Conservation (phyloP, 2,797 vertebrate species). For the Caiman crocodilus region DNA sequence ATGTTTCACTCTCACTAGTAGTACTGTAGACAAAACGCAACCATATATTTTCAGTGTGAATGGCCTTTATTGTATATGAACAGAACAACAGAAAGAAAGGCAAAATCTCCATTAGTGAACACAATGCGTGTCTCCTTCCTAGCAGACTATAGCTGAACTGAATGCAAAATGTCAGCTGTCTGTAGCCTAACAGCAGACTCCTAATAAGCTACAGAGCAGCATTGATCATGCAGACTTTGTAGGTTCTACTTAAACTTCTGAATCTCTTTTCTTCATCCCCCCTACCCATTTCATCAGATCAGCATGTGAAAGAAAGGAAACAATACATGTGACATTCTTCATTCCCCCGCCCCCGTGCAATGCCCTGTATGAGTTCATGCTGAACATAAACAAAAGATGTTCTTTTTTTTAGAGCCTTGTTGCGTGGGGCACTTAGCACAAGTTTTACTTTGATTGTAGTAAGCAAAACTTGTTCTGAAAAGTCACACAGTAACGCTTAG, state of each 20-base stretch:
- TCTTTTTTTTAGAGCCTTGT: no score
- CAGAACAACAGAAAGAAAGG: neutral
- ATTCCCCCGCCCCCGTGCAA: neutral
- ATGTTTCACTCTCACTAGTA: neutral
- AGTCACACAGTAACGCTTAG: no score
- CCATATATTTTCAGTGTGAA: neutral
- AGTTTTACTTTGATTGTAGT: no score
- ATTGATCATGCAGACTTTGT: neutral
- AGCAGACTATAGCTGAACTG: neutral
- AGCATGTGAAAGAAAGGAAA: neutral
- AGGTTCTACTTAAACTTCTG: neutral
- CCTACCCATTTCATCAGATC: neutral
- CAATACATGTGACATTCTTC: neutral
- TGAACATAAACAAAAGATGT: neutral
- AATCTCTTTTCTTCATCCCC: neutral
- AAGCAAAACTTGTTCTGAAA: no score
- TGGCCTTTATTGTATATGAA: neutral
- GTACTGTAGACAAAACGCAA: accelerated
- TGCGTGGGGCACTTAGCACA: no score
- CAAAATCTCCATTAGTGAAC: neutral
- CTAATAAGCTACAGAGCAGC: accelerated
- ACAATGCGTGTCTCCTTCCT: accelerated
- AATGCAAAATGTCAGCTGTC: neutral
- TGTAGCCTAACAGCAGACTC: accelerated
- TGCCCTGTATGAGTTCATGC: neutral